Base-by-base conservation (phyloP, 2,113 vertebrate species). In the Tursiops truncatus region DNA sequence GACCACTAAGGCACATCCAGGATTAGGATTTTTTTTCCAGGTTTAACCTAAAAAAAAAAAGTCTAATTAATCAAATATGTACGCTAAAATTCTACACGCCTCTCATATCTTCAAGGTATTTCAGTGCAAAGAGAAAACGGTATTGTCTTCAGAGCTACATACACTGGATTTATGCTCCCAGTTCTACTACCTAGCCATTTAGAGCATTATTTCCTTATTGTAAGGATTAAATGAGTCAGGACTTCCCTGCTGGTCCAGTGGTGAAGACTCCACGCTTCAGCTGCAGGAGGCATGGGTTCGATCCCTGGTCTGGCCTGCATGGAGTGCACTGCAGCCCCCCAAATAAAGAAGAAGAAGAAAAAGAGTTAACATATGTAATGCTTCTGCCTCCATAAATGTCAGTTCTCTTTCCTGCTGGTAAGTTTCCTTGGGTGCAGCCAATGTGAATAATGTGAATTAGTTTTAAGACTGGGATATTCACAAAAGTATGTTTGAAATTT, bases 381-480 rank as follows among this genome's bases (percentile, higher is more conserved):
- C 41, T 87, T 93, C 94, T 97, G 74, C 70, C 62, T 84, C 85
- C 76, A 58, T 53, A 77, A 83, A 85, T 53, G 60, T 28, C 74
- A 85, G n/a, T 25, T 93, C 25, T 91, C 3, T 81, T 81, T 85
- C 63, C 80, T 62, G 13, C 21, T 93, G 81, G 81, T 81, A 80
- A 89, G 2, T 85, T 88, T 26, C 94, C 87, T 80, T 68, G 41
- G 10, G 56, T 88, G 68, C 25, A 38, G 33, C 67, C 85, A 82
- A 8, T 90, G 73, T 60, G 63, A 77, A 82, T 58, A 56, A 83
- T 60, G 15, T 86, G 14, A 56, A 25, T 83, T 65, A 6, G 31
- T 95, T 95, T 94, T 94, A 95, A 73, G 81, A 85, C 47, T 87
- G n/a, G 8, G 6, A 65, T 92, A 79, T 31, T 95, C 67, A 44